Percentiles rank a stretch among this genome's conserved stretches.
Evolutionary conservation across 2,113 vertebrate species (phyloP).

Genomic region (Choloepus hoffmanni): DNA sequence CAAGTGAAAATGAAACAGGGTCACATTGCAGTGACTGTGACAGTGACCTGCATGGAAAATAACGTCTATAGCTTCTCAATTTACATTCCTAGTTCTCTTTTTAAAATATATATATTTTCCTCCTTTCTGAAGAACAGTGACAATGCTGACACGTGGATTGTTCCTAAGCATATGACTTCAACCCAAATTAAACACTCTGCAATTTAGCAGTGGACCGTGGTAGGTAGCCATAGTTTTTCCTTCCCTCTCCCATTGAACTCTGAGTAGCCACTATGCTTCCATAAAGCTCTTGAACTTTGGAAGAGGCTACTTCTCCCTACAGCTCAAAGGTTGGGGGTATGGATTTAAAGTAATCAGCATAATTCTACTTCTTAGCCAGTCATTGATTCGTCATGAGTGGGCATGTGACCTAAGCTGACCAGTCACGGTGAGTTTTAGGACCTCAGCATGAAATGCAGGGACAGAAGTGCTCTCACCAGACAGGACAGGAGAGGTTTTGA

Average conservation of each 20-base stretch:
- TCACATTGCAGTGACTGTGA: neutral
- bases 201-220: neutral
- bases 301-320: neutral
- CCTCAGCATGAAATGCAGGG: neutral
- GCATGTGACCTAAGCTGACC: neutral
- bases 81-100: neutral
- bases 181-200: neutral
- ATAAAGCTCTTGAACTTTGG: neutral
- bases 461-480: neutral
- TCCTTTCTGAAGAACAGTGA: neutral
- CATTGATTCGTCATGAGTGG: neutral
- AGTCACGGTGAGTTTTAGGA: neutral
- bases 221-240: neutral
- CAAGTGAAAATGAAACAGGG: neutral
- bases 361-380: neutral
- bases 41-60: neutral
- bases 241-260: neutral
- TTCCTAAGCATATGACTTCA: slow-evolving; percentile 24
- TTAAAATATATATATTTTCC: neutral
- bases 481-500: neutral
- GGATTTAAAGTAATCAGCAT: neutral
- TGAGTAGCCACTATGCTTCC: neutral
- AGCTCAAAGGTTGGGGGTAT: neutral
- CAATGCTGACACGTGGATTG: neutral
- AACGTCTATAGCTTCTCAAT: neutral